Evolutionary conservation across 2,888 invertebrate genomes (phyloP).

Genomic region (Meiosimyza decipiens): DNA sequence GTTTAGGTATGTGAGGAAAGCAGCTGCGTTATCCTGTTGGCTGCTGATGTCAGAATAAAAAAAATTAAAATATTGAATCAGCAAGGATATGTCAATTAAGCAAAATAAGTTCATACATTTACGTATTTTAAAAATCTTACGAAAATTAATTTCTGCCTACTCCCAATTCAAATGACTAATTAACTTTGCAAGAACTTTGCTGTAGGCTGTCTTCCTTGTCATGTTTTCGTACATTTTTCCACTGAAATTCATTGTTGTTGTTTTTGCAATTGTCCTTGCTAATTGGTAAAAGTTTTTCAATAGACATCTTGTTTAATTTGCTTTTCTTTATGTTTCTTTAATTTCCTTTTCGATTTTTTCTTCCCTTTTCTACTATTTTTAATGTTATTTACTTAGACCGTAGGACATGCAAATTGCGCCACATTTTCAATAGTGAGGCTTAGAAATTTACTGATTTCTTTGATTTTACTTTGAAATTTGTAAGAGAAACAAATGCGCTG

Average conservation of each 20-base stretch:
- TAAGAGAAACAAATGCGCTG: too few species aligned
- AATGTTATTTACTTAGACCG: neutral
- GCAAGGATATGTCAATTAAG: too few species aligned
- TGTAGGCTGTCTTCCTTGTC: constrained; percentile 45
- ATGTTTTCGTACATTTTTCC: constrained; percentile 32
- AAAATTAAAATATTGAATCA: neutral
- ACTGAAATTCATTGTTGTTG: neutral
- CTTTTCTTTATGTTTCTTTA: neutral
- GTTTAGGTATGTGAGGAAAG: neutral
- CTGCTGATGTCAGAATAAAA: neutral
- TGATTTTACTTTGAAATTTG: too few species aligned
- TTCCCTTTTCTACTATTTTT: neutral
- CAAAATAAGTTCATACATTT: too few species aligned
- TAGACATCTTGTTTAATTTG: neutral
- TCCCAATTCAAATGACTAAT: constrained; percentile 11
- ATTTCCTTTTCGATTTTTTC: neutral
- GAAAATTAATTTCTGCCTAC: too few species aligned
- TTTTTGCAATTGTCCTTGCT: too few species aligned
- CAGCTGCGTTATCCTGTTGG: constrained; percentile 9
- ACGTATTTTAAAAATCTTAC: too few species aligned
- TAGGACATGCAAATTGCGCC: constrained; percentile 13
- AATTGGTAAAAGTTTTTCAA: too few species aligned
- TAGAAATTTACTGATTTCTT: too few species aligned
- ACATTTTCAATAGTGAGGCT: too few species aligned
- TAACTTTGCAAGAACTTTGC: constrained; percentile 32